Conservation (phyloP, 2,797 vertebrate species). For the Linurgus olivaceus region DNA sequence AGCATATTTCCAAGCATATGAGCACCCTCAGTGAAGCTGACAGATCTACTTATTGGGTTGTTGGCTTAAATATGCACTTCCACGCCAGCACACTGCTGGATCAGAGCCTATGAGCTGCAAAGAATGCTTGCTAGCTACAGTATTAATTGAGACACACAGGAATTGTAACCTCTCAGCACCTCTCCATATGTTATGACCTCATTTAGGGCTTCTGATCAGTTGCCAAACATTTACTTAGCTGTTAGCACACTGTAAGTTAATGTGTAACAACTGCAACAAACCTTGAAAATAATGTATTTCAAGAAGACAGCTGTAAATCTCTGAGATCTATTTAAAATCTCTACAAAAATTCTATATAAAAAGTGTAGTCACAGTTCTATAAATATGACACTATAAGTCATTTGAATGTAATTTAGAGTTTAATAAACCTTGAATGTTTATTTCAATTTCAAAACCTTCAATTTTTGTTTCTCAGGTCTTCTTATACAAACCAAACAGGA, state of each 20-base stretch:
- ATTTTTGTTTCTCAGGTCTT: neutral
- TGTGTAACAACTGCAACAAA: constrained; percentile 11
- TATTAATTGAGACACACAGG: neutral
- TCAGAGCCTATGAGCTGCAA: neutral
- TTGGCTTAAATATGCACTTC: neutral
- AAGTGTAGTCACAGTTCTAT: neutral
- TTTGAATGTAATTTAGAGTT: neutral
- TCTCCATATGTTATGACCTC: neutral
- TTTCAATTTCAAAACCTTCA: neutral
- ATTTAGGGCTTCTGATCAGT: neutral
- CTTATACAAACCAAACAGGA: neutral
- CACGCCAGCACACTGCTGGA: neutral
- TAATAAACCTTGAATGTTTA: neutral
- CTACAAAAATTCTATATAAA: neutral
- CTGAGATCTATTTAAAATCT: neutral
- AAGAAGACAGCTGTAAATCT: neutral
- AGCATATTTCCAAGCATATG: neutral
- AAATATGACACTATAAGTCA: neutral
- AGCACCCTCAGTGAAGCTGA: neutral
- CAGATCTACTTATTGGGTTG: neutral
- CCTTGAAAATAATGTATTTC: neutral
- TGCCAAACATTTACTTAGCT: constrained; percentile 58
- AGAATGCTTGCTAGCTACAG: neutral
- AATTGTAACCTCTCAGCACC: neutral
- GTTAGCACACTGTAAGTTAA: constrained; percentile 37